phyloP scores from a whole-genome alignment of 1,140 invertebrate genomes.

The Ganaspis sp. region DNA sequence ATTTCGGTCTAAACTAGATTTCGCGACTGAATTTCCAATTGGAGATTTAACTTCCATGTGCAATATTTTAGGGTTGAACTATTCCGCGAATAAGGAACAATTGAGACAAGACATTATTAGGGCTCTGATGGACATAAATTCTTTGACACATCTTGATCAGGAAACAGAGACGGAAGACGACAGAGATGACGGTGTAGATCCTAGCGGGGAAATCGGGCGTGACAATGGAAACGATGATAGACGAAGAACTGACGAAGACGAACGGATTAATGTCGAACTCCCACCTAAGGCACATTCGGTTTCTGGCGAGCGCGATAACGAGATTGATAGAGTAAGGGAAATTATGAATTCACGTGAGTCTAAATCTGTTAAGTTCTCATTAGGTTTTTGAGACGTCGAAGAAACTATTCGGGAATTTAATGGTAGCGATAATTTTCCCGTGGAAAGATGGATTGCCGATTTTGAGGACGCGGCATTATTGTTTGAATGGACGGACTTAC shows the following conservation, averaged over 20 bases:
- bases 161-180: background rate
- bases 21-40: slow-evolving; percentile 20
- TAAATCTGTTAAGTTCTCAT: background rate
- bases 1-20: slow-evolving; percentile 20
- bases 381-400: slow-evolving; percentile 37
- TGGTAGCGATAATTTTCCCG: slow-evolving; percentile 47
- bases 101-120: background rate
- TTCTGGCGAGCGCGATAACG: no score
- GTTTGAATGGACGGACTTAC: slow-evolving; percentile 56
- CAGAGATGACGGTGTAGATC: background rate
- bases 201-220: background rate
- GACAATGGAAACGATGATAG: background rate
- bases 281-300: no score
- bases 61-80: background rate
- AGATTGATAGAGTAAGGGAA: no score
- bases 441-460: slow-evolving; percentile 57
- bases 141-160: background rate
- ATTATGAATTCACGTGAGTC: background rate
- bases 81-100: background rate
- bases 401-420: slow-evolving; percentile 48
- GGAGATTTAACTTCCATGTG: background rate
- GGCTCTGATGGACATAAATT: background rate
- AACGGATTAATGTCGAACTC: no score
- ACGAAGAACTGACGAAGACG: no score
- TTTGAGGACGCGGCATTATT: slow-evolving; percentile 56